Evolutionary conservation across 1,140 invertebrate genomes (phyloP).

Genomic region (Brachionus rubens): DNA sequence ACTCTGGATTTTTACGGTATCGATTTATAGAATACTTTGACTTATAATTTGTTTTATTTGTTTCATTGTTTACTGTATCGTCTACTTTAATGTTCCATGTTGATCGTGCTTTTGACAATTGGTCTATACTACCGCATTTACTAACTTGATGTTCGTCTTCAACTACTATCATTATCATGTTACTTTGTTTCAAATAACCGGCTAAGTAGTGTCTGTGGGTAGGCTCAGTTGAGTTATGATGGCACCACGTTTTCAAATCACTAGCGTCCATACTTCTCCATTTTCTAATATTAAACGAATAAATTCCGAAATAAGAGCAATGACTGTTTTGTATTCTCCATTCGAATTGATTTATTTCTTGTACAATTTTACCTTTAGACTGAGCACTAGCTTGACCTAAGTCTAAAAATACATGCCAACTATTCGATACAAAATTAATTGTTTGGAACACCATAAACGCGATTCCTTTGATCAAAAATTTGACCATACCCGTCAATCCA

Average conservation of each 20-base stretch:
- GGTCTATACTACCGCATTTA: conserved; percentile 34
- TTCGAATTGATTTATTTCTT: not conserved
- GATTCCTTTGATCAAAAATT: not conserved
- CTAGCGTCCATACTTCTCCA: conserved; percentile 3
- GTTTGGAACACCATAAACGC: not conserved
- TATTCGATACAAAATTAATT: not conserved
- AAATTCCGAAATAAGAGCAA: conserved; percentile 38
- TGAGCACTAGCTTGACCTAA: not conserved
- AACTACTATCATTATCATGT: conserved; percentile 31
- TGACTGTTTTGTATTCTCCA: conserved; percentile 28
- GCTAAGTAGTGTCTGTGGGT: conserved; percentile 4
- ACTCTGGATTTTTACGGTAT: conserved; percentile 36
- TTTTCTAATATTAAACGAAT: conserved; percentile 29
- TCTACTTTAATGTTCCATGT: not conserved
- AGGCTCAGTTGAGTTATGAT: not conserved
- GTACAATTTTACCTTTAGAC: not conserved
- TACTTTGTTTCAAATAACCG: conserved; percentile 20
- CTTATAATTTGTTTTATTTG: not conserved
- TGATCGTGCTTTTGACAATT: not conserved
- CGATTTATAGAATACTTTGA: conserved; percentile 37
- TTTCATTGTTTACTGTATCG: not conserved
- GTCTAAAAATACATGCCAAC: not conserved
- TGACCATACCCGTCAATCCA: not conserved
- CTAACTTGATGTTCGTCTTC: conserved; percentile 21
- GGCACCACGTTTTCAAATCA: conserved; percentile 9